These are phyloP conservation scores for Stenotaenia linearis DNA, from an alignment of 2,888 invertebrate genomes.

Conservation along the genomic window DNA sequence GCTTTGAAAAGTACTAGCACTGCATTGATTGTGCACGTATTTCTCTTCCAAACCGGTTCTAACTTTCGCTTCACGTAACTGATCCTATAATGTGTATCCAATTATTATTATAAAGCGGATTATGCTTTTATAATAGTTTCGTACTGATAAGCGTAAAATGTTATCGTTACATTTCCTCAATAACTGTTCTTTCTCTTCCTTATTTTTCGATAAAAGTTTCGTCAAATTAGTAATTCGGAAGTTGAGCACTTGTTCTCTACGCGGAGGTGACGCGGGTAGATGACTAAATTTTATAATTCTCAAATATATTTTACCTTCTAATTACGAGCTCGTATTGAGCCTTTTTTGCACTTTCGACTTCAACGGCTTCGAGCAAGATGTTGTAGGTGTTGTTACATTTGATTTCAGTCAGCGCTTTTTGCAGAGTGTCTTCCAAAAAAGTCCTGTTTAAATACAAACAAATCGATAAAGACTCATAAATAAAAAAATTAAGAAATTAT, in stretches of 20 bases:
- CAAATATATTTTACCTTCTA: neutral
- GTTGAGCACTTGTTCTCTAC: neutral
- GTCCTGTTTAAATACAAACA: neutral
- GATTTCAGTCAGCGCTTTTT: neutral
- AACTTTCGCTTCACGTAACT: neutral
- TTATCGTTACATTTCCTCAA: neutral
- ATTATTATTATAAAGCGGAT: too few species aligned
- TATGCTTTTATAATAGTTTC: too few species aligned
- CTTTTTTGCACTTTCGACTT: neutral
- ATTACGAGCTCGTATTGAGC: neutral
- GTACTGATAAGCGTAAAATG: neutral
- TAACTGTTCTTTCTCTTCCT: neutral
- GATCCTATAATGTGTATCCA: neutral
- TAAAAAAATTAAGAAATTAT: neutral
- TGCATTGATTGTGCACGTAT: neutral
- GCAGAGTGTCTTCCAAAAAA: neutral
- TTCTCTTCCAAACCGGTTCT: neutral
- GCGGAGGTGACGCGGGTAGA: neutral
- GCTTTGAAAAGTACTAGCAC: neutral
- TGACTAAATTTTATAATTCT: neutral
- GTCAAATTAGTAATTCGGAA: neutral
- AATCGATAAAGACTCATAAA: too few species aligned
- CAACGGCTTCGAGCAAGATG: neutral
- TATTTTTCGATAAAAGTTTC: neutral
- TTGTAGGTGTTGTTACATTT: neutral